These are phyloP conservation scores for Brachionus asplanchnoidis DNA, from an alignment of 1,140 invertebrate genomes.

Conservation along the genomic window DNA sequence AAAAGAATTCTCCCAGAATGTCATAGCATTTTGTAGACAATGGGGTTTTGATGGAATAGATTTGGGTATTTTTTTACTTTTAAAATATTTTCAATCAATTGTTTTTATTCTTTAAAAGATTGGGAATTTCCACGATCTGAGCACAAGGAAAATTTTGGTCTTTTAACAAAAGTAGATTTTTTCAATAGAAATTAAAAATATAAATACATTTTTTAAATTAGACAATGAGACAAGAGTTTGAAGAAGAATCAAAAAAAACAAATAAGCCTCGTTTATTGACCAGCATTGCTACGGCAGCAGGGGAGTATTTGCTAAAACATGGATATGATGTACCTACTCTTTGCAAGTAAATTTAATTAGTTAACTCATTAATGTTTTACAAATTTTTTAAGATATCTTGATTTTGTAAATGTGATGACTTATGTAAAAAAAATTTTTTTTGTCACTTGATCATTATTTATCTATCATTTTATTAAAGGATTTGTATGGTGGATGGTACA, in stretches of 20 bases:
- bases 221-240: conserved; percentile 70
- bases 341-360: conserved; percentile 49
- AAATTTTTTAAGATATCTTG: conserved; percentile 19
- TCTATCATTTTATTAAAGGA: conserved; percentile 1
- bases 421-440: not conserved
- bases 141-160: conserved; percentile 36
- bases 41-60: conserved; percentile 42
- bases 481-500: conserved; percentile 41
- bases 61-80: conserved; percentile 23
- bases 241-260: conserved; percentile 55
- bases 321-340: conserved; percentile 63
- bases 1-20: conserved; percentile 13
- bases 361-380: not conserved
- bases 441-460: not conserved
- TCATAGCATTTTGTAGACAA: conserved; percentile 33
- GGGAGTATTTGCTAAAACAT: conserved; percentile 56
- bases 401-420: conserved; percentile 42
- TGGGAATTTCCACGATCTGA: conserved; percentile 36
- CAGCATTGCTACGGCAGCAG: conserved; percentile 62
- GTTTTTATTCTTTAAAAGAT: not conserved
- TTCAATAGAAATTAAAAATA: not conserved
- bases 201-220: conserved; percentile 40
- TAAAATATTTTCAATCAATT: not conserved
- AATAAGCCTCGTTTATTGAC: conserved; percentile 56
- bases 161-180: conserved; percentile 19